A percentile compares a stretch with the other conserved stretches of the same genome.
Evolutionary conservation across 2,797 vertebrate species (phyloP).

Genomic region (Mastacembelus armatus): DNA sequence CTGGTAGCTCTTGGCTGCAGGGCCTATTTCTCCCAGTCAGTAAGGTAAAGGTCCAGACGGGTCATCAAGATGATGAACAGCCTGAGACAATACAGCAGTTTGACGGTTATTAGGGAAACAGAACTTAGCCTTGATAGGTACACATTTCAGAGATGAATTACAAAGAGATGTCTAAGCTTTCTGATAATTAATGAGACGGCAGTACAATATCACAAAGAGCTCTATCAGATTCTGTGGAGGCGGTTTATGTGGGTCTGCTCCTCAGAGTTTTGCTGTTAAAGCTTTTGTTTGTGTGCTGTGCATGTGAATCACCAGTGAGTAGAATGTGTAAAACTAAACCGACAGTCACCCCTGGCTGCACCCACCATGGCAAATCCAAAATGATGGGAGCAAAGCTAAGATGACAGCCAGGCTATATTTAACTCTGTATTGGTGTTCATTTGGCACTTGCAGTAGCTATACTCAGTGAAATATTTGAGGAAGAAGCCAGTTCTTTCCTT

Average conservation of each 20-base stretch:
- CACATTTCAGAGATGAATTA: not conserved
- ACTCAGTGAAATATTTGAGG: slow-evolving; percentile 13
- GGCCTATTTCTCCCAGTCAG: slow-evolving; percentile 57
- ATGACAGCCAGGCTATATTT: slow-evolving; percentile 76
- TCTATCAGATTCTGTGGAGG: slow-evolving; percentile 1
- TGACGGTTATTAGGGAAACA: slow-evolving; percentile 37
- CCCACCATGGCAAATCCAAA: slow-evolving; percentile 67
- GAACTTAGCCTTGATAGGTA: not conserved
- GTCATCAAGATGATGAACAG: slow-evolving; percentile 49
- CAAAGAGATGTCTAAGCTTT: not conserved
- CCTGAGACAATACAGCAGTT: slow-evolving; percentile 39
- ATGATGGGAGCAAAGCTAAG: slow-evolving; percentile 68
- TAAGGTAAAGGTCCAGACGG: not conserved
- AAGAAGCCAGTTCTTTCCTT: slow-evolving; percentile 4
- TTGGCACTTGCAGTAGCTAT: slow-evolving; percentile 26
- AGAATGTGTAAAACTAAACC: slow-evolving; percentile 69
- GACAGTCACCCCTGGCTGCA: slow-evolving; percentile 70
- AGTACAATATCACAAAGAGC: slow-evolving; percentile 1
- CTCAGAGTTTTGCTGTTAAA: slow-evolving; percentile 15
- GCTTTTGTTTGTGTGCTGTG: slow-evolving; percentile 6
- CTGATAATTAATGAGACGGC: not conserved
- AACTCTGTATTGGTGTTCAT: slow-evolving; percentile 61
- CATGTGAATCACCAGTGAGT: slow-evolving; percentile 50
- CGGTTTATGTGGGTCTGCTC: not conserved
- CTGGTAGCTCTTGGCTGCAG: slow-evolving; percentile 40